These are phyloP conservation scores for Pycnonotus jocosus DNA, from an alignment of 2,113 vertebrate genomes.

Conservation along the genomic window DNA sequence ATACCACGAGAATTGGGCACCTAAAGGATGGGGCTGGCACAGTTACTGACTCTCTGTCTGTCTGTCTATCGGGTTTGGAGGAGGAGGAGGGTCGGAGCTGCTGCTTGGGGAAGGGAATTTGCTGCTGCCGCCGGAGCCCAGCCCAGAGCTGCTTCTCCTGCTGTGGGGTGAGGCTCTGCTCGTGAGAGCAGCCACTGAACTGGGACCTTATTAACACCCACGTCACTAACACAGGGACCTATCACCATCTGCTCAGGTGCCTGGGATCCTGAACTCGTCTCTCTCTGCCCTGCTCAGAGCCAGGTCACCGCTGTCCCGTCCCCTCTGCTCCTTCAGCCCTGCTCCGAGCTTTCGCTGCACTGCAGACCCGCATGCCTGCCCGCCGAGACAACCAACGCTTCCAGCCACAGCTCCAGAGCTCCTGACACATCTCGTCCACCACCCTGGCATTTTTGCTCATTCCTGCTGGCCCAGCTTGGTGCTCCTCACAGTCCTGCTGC, in stretches of 20 bases:
- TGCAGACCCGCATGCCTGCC: background rate
- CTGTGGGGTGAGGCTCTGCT: background rate
- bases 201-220: background rate
- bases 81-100: too few relatives aligned
- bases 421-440: background rate
- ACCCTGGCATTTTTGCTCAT: background rate
- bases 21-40: background rate
- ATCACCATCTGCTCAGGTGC: background rate
- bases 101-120: background rate
- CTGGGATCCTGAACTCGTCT: background rate
- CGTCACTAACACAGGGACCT: background rate
- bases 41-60: background rate
- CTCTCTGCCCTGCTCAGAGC: background rate
- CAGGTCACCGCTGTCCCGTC: too few relatives aligned
- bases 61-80: too few relatives aligned
- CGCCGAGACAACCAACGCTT: background rate
- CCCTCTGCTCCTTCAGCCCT: too few relatives aligned
- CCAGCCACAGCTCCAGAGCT: background rate
- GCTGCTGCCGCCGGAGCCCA: background rate
- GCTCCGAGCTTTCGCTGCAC: too few relatives aligned
- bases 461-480: background rate
- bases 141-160: background rate
- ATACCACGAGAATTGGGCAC: background rate
- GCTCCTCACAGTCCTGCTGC: background rate
- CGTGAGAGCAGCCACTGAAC: background rate